Percentiles rank a stretch among this genome's conserved stretches.
These are phyloP conservation scores for Nomada ruficornis DNA, from an alignment of 2,888 invertebrate genomes.

Conservation along the genomic window DNA sequence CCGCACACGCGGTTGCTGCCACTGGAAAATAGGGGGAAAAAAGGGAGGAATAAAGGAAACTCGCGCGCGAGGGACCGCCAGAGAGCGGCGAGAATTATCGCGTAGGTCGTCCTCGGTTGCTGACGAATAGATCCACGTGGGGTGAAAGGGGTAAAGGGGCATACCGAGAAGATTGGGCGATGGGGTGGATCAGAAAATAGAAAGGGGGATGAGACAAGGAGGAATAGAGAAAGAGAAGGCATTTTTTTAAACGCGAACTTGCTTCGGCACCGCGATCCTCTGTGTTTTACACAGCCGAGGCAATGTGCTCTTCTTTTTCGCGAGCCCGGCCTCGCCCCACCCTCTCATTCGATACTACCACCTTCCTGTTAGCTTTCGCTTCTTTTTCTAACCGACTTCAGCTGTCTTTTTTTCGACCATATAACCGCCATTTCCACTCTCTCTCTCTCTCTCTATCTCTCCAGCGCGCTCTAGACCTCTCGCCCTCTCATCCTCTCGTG, in stretches of 20 bases:
- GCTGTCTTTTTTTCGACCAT: conserved; percentile 41
- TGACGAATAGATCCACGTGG: conserved; percentile 48
- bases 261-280: conserved; percentile 70
- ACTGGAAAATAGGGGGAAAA: conserved; percentile 35
- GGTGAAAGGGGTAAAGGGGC: conserved; percentile 23
- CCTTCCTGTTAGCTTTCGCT: conserved; percentile 51
- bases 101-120: conserved; percentile 60
- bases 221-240: conserved; percentile 12
- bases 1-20: conserved; percentile 40
- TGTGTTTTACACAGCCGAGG: conserved; percentile 77
- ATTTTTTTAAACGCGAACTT: conserved; percentile 73
- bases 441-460: conserved; percentile 31
- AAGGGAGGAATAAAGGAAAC: conserved; percentile 33
- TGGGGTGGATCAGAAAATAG: neutral
- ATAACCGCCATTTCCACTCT: conserved; percentile 31
- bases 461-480: conserved; percentile 37
- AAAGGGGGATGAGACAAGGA: neutral
- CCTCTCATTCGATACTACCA: conserved; percentile 64
- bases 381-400: conserved; percentile 48
- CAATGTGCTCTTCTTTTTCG: conserved; percentile 73
- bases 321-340: conserved; percentile 64
- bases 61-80: conserved; percentile 28
- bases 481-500: conserved; percentile 38
- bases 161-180: conserved; percentile 36
- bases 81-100: conserved; percentile 67